Conservation (phyloP, 2,113 vertebrate genomes). For the Rhinogobius similis region DNA sequence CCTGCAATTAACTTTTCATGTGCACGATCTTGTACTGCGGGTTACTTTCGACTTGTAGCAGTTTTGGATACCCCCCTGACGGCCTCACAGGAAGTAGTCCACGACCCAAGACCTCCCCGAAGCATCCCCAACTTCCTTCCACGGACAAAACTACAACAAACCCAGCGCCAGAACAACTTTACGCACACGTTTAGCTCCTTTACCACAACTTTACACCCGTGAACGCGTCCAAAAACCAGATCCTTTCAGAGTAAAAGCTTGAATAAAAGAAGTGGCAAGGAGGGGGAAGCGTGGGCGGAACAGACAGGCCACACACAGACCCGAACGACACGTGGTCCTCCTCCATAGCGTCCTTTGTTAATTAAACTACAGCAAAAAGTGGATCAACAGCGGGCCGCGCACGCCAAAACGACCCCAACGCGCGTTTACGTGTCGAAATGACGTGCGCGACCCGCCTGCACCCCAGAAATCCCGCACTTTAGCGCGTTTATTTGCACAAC, state of each 20-base stretch:
- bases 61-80: neutral
- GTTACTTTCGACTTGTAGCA: neutral
- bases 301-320: conserved; percentile 42
- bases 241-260: neutral
- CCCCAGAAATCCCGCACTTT: conserved; percentile 17
- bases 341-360: conserved; percentile 66
- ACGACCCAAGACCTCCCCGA: conserved; percentile 30
- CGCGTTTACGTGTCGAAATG: conserved; percentile 48
- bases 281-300: conserved; percentile 47
- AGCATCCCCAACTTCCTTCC: conserved; percentile 29
- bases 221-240: neutral
- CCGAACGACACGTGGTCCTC: conserved; percentile 71
- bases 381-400: conserved; percentile 30
- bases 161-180: neutral
- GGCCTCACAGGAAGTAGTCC: conserved; percentile 25
- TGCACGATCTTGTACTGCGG: neutral
- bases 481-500: conserved; percentile 20
- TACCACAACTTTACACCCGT: neutral
- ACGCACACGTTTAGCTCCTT: neutral
- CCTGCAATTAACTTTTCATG: neutral
- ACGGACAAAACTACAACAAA: neutral
- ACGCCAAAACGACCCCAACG: conserved; percentile 3
- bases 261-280: conserved; percentile 1
- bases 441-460: neutral
- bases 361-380: conserved; percentile 50